Conservation (phyloP, 2,113 vertebrate species). For the Limnothrissa miodon region DNA sequence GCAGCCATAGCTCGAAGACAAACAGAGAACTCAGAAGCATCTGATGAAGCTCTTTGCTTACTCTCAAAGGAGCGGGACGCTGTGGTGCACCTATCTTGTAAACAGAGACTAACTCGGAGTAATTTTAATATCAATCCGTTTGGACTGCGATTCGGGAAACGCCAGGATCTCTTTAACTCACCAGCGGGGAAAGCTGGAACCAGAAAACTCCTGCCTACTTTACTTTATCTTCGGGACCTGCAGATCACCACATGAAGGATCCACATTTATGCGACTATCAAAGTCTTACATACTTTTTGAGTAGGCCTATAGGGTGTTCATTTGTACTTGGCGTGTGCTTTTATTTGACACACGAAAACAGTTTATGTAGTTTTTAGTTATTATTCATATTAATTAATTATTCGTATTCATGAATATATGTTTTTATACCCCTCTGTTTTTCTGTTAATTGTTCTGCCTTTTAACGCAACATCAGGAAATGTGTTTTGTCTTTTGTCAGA, state of each 20-base stretch:
- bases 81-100: conserved; percentile 66
- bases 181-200: conserved; percentile 34
- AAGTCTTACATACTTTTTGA: not conserved
- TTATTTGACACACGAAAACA: not conserved
- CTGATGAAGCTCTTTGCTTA: conserved; percentile 61
- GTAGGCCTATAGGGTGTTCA: not conserved
- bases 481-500: too few species aligned
- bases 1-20: conserved; percentile 35
- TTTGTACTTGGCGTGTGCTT: not conserved
- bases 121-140: conserved; percentile 79
- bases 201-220: conserved; percentile 40
- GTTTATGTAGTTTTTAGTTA: too few species aligned
- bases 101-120: conserved; percentile 60
- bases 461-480: not conserved
- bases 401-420: not conserved
- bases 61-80: conserved; percentile 62
- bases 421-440: not conserved
- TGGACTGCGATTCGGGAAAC: conserved; percentile 74
- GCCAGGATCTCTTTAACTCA: conserved; percentile 41
- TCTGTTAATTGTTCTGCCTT: not conserved
- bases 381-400: not conserved
- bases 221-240: conserved; percentile 55
- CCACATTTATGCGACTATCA: not conserved
- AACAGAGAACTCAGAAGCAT: conserved; percentile 28
- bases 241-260: conserved; percentile 50